These are phyloP conservation scores for Lamprotornis superbus DNA, from an alignment of 2,113 vertebrate species.

Conservation along the genomic window DNA sequence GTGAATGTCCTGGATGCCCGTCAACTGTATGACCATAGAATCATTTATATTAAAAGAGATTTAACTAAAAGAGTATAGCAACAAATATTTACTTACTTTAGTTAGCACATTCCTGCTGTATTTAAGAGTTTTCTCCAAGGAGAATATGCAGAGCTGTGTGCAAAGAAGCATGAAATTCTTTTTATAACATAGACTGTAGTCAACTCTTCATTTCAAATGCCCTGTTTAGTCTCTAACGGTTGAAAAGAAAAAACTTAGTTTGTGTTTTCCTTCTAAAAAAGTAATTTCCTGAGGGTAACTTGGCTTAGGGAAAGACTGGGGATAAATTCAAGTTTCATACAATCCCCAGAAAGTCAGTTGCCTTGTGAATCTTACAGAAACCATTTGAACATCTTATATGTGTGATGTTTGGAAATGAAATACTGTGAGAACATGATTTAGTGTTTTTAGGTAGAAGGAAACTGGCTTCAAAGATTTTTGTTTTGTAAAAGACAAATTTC, in stretches of 20 bases:
- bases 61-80: neutral
- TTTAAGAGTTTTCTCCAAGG: neutral
- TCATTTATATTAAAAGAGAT: neutral
- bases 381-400: neutral
- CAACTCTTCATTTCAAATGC: constrained; percentile 9
- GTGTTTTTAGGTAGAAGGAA: neutral
- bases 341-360: neutral
- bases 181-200: neutral
- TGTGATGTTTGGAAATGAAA: neutral
- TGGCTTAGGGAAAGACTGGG: neutral
- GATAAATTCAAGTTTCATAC: neutral
- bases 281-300: neutral
- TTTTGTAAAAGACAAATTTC: neutral
- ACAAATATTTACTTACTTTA: constrained; percentile 18
- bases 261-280: neutral
- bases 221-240: neutral
- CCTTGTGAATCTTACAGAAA: neutral
- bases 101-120: neutral
- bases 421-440: neutral
- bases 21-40: neutral
- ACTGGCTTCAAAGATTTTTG: neutral
- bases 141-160: neutral
- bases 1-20: neutral
- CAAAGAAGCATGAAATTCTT: neutral
- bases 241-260: neutral